These are phyloP conservation scores for Tyria jacobaeae DNA, from an alignment of 2,888 invertebrate genomes.

Conservation along the genomic window DNA sequence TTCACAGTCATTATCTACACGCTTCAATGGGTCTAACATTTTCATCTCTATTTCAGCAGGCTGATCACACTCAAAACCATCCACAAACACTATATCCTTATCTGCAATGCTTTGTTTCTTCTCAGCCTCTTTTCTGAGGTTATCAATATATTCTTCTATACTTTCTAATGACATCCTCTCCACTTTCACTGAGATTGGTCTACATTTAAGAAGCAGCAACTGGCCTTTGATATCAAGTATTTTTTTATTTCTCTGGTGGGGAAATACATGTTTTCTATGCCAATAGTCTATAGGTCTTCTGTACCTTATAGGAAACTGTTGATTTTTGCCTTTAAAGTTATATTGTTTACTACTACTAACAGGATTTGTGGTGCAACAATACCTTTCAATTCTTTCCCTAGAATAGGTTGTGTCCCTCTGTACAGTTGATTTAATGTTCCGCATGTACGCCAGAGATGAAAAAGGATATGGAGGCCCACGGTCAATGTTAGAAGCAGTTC, in stretches of 20 bases:
- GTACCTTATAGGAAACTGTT: slow-evolving; percentile 77
- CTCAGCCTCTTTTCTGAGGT: slow-evolving; percentile 65
- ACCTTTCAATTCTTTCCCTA: slow-evolving; percentile 78
- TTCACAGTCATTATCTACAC: slow-evolving; percentile 77
- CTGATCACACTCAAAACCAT: slow-evolving; percentile 69
- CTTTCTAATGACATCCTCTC: slow-evolving; percentile 74
- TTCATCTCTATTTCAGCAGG: slow-evolving; percentile 61
- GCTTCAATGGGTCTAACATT: slow-evolving; percentile 69
- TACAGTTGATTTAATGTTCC: slow-evolving; percentile 67
- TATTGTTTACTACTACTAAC: slow-evolving; percentile 72
- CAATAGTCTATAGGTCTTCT: slow-evolving; percentile 81
- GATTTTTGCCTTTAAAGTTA: slow-evolving; percentile 73
- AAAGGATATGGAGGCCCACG: slow-evolving; percentile 81
- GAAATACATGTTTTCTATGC: slow-evolving; percentile 76
- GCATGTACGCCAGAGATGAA: slow-evolving; percentile 79
- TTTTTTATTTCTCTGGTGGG: slow-evolving; percentile 75
- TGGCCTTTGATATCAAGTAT: slow-evolving; percentile 79
- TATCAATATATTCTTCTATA: slow-evolving; percentile 76
- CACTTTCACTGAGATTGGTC: slow-evolving; percentile 78
- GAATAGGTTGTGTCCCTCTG: slow-evolving; percentile 71
- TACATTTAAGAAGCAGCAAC: slow-evolving; percentile 82
- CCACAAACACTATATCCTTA: slow-evolving; percentile 81
- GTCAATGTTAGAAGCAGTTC: slow-evolving; percentile 72
- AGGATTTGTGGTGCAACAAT: slow-evolving; percentile 69
- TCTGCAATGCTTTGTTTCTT: slow-evolving; percentile 58